phyloP scores from a whole-genome alignment of 2,797 vertebrate species.

The Paratrypauchen microcephalus region DNA sequence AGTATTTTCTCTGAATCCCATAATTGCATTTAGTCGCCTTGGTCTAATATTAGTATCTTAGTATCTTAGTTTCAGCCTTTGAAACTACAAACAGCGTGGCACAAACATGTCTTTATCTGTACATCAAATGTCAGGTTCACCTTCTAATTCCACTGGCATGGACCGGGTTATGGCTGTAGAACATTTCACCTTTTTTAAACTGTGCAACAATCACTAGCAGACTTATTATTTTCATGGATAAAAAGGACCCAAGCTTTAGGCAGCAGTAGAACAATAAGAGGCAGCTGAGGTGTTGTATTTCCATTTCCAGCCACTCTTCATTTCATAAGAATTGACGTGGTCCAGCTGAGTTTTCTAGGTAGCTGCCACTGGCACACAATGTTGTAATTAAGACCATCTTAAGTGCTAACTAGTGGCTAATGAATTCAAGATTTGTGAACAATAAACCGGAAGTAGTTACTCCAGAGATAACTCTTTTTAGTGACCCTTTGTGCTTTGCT shows the following conservation, averaged over 20 bases:
- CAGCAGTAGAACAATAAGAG: slow-evolving; percentile 25
- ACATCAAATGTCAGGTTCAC: not conserved
- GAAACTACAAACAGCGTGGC: slow-evolving; percentile 3
- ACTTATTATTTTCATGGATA: slow-evolving; percentile 16
- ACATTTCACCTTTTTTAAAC: too few species aligned
- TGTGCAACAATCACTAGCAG: slow-evolving; percentile 3
- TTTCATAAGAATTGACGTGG: slow-evolving; percentile 11
- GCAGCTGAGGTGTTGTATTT: slow-evolving; percentile 37
- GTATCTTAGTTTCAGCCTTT: not conserved
- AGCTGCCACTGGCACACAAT: not conserved
- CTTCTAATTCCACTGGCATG: too few species aligned
- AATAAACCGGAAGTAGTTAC: not conserved
- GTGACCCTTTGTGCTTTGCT: not conserved
- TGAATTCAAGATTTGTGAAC: slow-evolving; percentile 10
- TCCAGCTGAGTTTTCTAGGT: slow-evolving; percentile 12
- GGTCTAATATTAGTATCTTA: not conserved
- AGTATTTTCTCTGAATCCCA: not conserved
- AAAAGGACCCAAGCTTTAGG: slow-evolving; percentile 17
- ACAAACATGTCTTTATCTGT: not conserved
- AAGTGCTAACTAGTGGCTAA: not conserved
- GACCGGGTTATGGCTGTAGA: too few species aligned
- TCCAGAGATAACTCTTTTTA: slow-evolving; percentile 9
- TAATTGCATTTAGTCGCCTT: not conserved
- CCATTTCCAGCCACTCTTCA: slow-evolving; percentile 16
- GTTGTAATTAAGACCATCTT: not conserved